These are phyloP conservation scores for Scyliorhinus canicula DNA, from an alignment of 2,797 vertebrate genomes.

Conservation along the genomic window DNA sequence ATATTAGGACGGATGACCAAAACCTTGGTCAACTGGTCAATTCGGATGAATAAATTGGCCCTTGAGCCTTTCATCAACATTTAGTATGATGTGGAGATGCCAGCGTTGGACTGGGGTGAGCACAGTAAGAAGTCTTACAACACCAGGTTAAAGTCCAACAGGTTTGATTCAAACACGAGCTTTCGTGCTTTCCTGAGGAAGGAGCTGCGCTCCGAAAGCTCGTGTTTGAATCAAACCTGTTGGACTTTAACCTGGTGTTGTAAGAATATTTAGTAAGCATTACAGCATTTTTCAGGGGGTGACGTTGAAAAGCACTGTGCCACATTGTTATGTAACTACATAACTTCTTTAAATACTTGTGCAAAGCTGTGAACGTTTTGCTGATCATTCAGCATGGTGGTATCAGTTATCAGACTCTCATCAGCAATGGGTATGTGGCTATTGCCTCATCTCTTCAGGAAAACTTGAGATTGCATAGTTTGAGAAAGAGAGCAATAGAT, in stretches of 20 bases:
- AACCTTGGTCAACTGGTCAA: not conserved
- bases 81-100: no score
- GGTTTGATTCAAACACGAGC: no score
- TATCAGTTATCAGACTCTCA: constrained; percentile 11
- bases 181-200: no score
- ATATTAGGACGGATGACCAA: not conserved
- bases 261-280: no score
- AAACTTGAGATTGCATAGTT: not conserved
- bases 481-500: not conserved
- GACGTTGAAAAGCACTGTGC: not conserved
- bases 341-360: constrained; percentile 9
- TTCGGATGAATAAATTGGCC: not conserved
- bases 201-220: no score
- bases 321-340: not conserved
- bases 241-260: no score
- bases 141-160: no score
- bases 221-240: no score
- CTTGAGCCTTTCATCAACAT: not conserved
- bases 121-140: no score
- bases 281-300: not conserved
- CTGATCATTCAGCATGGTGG: not conserved
- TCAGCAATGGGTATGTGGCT: not conserved
- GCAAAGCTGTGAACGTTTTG: not conserved
- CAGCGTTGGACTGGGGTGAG: no score
- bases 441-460: not conserved